A percentile compares a stretch with the other conserved stretches of the same genome.
These are phyloP conservation scores for Cynocephalus volans DNA, from an alignment of 2,113 vertebrate genomes.

Conservation along the genomic window DNA sequence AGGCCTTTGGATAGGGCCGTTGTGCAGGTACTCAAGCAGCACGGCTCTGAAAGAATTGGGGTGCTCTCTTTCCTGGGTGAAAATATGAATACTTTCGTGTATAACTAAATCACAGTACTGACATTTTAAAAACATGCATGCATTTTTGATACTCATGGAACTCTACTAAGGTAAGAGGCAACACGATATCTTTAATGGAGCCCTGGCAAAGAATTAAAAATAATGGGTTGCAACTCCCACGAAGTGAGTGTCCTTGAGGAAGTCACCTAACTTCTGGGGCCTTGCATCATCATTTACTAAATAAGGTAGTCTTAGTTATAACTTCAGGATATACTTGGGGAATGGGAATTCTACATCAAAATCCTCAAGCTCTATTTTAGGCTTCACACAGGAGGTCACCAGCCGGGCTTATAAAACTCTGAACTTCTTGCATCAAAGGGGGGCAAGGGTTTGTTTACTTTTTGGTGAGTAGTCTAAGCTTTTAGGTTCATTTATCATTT, in stretches of 20 bases:
- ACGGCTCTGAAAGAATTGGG: background rate
- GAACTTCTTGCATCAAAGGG: background rate
- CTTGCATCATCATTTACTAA: background rate
- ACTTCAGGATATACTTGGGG: background rate
- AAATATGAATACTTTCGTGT: background rate
- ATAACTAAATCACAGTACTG: background rate
- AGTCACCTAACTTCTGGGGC: background rate
- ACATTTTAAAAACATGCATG: background rate
- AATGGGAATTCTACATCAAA: background rate
- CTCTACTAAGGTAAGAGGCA: background rate
- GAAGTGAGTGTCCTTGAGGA: background rate
- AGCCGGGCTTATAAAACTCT: background rate
- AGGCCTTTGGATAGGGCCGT: background rate
- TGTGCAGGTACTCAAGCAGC: background rate
- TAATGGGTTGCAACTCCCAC: background rate
- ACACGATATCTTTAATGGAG: background rate
- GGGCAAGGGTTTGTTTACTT: background rate
- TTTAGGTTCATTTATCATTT: constrained; percentile 57
- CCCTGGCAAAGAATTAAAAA: background rate
- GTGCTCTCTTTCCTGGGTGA: background rate
- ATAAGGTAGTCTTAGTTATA: background rate
- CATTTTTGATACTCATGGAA: background rate
- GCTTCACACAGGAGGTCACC: background rate
- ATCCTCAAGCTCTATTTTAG: background rate
- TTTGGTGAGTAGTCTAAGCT: background rate